Evolutionary conservation across 2,113 vertebrate genomes (phyloP).

Genomic region (Myocastor coypus): DNA sequence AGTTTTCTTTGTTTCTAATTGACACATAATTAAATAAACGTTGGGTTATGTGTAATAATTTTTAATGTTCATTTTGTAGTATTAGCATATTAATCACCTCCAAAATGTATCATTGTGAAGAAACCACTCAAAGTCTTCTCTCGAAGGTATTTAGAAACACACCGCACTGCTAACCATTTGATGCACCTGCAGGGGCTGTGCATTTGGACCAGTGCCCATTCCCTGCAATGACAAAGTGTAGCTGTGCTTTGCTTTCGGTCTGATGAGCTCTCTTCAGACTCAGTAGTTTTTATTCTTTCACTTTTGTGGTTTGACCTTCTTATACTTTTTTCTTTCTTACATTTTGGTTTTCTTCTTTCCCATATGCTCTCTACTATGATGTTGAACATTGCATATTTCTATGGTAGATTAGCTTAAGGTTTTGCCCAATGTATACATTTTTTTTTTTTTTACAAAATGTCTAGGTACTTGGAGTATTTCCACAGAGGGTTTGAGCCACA

Average conservation of each 20-base stretch:
- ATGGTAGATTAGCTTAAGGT: background rate
- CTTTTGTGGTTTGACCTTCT: background rate
- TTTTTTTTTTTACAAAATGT: background rate
- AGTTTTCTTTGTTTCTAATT: background rate
- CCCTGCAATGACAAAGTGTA: accelerated
- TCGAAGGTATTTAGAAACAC: background rate
- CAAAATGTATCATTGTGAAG: background rate
- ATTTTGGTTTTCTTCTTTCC: background rate
- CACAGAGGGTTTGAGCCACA: accelerated
- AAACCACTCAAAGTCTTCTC: background rate
- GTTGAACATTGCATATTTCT: background rate
- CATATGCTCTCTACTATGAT: background rate
- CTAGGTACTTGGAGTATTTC: background rate
- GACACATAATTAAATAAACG: background rate
- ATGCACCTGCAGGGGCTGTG: background rate
- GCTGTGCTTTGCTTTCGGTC: background rate
- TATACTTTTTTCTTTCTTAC: too few species aligned
- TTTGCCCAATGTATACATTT: too few species aligned
- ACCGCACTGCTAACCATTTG: too few species aligned
- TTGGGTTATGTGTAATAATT: background rate
- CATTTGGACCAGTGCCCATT: background rate
- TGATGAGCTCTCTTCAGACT: background rate
- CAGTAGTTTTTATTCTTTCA: background rate
- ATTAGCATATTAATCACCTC: background rate
- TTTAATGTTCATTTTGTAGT: background rate